Conservation (phyloP, 2,888 invertebrate species). For the Halocaridina rubra region DNA sequence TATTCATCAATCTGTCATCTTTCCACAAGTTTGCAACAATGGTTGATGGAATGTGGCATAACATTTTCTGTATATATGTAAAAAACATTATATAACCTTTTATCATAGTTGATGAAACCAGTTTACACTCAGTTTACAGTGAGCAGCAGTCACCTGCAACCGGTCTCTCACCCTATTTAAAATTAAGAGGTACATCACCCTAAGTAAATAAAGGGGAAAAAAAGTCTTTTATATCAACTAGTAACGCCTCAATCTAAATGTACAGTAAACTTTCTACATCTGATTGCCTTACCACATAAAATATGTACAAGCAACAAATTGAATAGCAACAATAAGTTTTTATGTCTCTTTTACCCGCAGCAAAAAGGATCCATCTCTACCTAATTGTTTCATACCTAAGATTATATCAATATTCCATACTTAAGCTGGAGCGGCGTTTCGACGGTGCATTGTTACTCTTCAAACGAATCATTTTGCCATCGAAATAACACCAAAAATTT, state of each 20-base stretch:
- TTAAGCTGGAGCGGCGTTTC: slow-evolving; percentile 27
- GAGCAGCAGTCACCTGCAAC: slow-evolving; percentile 24
- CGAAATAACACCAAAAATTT: too few species aligned
- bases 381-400: slow-evolving; percentile 20
- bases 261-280: slow-evolving; percentile 31
- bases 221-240: too few species aligned
- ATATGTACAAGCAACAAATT: slow-evolving; percentile 49
- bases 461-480: too few species aligned
- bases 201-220: too few species aligned
- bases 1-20: slow-evolving; percentile 36
- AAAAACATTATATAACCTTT: slow-evolving; percentile 12
- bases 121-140: slow-evolving; percentile 23
- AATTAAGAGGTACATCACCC: too few species aligned
- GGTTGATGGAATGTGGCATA: slow-evolving; percentile 35
- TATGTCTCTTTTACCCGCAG: slow-evolving; percentile 32
- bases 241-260: slow-evolving; percentile 10
- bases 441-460: too few species aligned
- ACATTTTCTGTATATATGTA: slow-evolving; percentile 22
- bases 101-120: slow-evolving; percentile 25
- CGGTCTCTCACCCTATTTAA: slow-evolving; percentile 19
- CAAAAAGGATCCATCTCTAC: slow-evolving; percentile 28
- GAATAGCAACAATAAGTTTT: slow-evolving; percentile 42
- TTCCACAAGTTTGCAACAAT: slow-evolving; percentile 44
- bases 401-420: slow-evolving; percentile 2
- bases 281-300: slow-evolving; percentile 48